Evolutionary conservation across 2,888 invertebrate genomes (phyloP), one percentile per base, ranked within the genome.

Genomic region (Apomyelois bistriatella): DNA sequence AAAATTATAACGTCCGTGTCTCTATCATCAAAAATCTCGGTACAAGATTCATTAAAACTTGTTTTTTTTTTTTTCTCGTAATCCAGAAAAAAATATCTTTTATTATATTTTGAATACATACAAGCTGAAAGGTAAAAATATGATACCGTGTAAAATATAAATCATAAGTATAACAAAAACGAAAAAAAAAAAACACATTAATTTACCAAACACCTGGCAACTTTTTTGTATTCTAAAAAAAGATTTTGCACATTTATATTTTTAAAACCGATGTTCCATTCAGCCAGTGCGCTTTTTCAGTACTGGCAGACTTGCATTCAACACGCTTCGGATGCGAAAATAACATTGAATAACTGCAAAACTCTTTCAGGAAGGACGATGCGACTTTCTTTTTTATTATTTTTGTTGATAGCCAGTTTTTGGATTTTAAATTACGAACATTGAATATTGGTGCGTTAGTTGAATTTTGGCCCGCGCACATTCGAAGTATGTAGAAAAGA

Each of bases 291-390:
- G 50, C 58, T 61, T 59, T 63, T 61, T 58, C 53, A 62, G 54
- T 41, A 52, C 58, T 51, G 53, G 58, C 57, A 58, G 56, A 60
- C 50, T 57, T 53, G 58, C 59, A 63, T 65, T 65, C 62, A 62
- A 58, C 57, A 53, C 58, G 57, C 52, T 60, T 55, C 56, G 54
- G 56, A 58, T 58, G 60, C 54, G 57, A 62, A 62, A 62, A 63
- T 59, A 57, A 59, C 61, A 60, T 62, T 61, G 65, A 62, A 65
- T 58, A 50, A 55, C 48, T 48, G 32, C 38, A 28, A 38, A 48
- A 48, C 38, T 38, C 48, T 48, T 48, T 48, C 38, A 48, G 38
- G 28, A 17, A 8, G 36, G 9, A 48, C 38, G 48, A 48, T 43
- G 28, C 41, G 50, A 41, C 32, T 43, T 53, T 47, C 50, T 52